A percentile compares a stretch with the other conserved stretches of the same genome.
Evolutionary conservation across 2,113 vertebrate genomes (phyloP).

Genomic region (Dryoscopus gambensis): DNA sequence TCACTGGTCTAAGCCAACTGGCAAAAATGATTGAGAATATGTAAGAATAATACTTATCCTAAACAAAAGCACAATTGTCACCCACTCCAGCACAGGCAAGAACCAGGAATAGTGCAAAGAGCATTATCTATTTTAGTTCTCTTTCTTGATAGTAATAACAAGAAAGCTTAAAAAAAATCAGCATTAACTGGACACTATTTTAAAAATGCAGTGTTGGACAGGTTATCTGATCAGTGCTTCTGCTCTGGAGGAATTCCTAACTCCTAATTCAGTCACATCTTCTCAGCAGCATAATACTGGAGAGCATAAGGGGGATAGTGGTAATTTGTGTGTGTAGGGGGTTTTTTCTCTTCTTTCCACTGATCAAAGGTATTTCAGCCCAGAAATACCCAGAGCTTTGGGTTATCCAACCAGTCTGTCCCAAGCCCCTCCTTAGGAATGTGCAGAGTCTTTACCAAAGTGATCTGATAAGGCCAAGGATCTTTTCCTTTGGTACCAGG

Average conservation of each 20-base stretch:
- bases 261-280: background rate
- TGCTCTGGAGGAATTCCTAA: background rate
- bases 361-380: background rate
- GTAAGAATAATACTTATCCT: background rate
- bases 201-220: background rate
- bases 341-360: background rate
- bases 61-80: background rate
- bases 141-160: background rate
- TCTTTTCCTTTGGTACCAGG: background rate
- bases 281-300: background rate
- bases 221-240: background rate
- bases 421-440: background rate
- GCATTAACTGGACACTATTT: background rate
- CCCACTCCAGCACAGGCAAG: background rate
- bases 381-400: background rate
- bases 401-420: background rate
- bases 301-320: background rate
- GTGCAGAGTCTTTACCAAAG: background rate
- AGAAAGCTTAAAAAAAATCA: background rate
- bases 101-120: background rate
- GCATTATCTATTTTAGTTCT: background rate
- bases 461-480: background rate
- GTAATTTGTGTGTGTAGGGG: background rate
- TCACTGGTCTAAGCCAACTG: background rate
- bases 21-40: background rate